Evolutionary conservation across 2,797 vertebrate genomes (phyloP).

Genomic region (Decapterus maruadsi): DNA sequence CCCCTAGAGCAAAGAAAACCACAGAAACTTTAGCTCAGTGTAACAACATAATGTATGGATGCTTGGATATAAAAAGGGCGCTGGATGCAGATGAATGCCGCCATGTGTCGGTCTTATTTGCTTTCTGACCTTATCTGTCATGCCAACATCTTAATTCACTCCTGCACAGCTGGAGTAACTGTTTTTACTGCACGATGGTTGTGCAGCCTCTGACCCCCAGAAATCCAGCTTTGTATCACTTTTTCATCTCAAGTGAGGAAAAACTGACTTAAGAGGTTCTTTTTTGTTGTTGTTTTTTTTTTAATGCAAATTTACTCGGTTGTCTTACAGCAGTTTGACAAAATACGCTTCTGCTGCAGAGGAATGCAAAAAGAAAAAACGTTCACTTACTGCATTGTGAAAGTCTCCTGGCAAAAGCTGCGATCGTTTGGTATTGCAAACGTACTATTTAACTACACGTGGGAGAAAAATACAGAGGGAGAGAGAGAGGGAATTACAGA

Average conservation of each 20-base stretch:
- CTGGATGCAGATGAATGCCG: slow-evolving; percentile 25
- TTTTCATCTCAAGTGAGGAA: slow-evolving; percentile 51
- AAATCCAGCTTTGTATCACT: slow-evolving; percentile 18
- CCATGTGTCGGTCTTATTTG: slow-evolving; percentile 49
- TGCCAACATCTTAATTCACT: slow-evolving; percentile 58
- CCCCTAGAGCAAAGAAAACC: not conserved
- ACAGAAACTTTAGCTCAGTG: slow-evolving; percentile 10
- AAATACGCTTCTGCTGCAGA: slow-evolving; percentile 32
- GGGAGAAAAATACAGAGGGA: slow-evolving; percentile 4
- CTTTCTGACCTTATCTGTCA: slow-evolving; percentile 58
- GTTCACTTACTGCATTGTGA: slow-evolving; percentile 21
- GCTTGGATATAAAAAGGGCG: slow-evolving; percentile 33
- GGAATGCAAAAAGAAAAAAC: slow-evolving; percentile 42
- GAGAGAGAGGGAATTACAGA: slow-evolving; percentile 40
- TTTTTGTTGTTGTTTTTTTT: too few relatives aligned
- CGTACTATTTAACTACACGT: slow-evolving; percentile 40
- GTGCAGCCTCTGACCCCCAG: slow-evolving; percentile 2
- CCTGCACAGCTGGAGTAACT: slow-evolving; percentile 52
- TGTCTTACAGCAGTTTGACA: slow-evolving; percentile 59
- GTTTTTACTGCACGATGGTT: slow-evolving; percentile 41
- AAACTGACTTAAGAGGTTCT: slow-evolving; percentile 41
- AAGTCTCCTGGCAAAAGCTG: slow-evolving; percentile 32
- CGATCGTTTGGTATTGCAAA: slow-evolving; percentile 46
- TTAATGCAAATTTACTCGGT: slow-evolving; percentile 59
- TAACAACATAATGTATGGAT: slow-evolving; percentile 21